Percentiles rank a stretch among this genome's conserved stretches.
phyloP scores from a whole-genome alignment of 2,113 vertebrate species.

The Dipodomys merriami region DNA sequence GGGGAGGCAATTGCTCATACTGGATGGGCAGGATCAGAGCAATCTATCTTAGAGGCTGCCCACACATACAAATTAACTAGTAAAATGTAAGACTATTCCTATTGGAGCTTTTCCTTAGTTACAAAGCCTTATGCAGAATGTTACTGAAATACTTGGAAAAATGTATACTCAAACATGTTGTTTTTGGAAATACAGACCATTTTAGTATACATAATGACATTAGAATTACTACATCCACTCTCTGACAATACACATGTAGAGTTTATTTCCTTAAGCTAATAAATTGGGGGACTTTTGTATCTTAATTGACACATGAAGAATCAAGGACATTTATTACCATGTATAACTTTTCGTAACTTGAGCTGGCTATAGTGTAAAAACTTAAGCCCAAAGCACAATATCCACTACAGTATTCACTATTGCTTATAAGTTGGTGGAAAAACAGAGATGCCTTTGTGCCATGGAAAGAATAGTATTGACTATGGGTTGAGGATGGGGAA shows the following conservation, averaged over 20 bases:
- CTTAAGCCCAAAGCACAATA: slow-evolving; percentile 18
- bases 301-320: slow-evolving; percentile 35
- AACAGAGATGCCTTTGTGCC: slow-evolving; percentile 39
- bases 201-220: slow-evolving; percentile 54
- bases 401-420: slow-evolving; percentile 13
- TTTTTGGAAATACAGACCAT: slow-evolving; percentile 45
- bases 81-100: neutral
- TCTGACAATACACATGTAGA: slow-evolving; percentile 43
- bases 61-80: neutral
- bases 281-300: neutral
- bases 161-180: neutral
- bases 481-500: neutral
- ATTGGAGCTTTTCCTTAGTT: slow-evolving; percentile 39
- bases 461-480: slow-evolving; percentile 51
- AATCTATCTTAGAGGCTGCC: neutral
- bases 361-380: slow-evolving; percentile 15
- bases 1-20: slow-evolving; percentile 12
- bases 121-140: slow-evolving; percentile 1
- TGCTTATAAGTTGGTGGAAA: slow-evolving; percentile 16
- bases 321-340: slow-evolving; percentile 35
- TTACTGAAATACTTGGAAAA: slow-evolving; percentile 47
- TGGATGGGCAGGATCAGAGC: neutral
- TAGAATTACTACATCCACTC: slow-evolving; percentile 54
- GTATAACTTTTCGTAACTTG: slow-evolving; percentile 41
- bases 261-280: slow-evolving; percentile 51